These are phyloP conservation scores for Oncopodura yosiiana DNA, from an alignment of 1,140 invertebrate species.

Conservation along the genomic window DNA sequence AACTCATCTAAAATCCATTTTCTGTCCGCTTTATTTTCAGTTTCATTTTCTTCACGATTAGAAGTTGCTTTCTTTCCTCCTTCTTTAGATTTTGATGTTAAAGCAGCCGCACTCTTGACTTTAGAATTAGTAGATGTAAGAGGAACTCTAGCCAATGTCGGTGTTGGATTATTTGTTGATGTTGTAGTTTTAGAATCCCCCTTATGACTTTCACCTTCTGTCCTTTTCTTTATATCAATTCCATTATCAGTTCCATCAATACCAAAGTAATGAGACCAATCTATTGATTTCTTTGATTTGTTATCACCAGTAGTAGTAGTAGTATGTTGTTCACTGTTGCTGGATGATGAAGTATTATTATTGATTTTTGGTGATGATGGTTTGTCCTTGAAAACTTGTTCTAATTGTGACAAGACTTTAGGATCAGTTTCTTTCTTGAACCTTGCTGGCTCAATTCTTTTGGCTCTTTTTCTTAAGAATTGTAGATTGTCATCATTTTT, in stretches of 20 bases:
- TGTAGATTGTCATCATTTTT: too few relatives aligned
- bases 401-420: constrained; percentile 4
- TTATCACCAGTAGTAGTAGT: background rate
- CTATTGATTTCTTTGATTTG: constrained; percentile 64
- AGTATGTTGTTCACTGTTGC: background rate
- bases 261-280: constrained; percentile 76
- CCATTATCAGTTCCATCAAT: constrained; percentile 70
- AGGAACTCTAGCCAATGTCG: background rate
- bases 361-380: background rate
- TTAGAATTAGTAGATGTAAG: background rate
- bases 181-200: background rate
- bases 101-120: background rate
- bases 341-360: background rate
- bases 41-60: constrained; percentile 34
- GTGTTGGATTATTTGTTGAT: background rate
- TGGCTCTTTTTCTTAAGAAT: too few relatives aligned
- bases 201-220: background rate
- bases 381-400: constrained; percentile 12
- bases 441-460: background rate
- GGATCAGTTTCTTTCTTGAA: constrained; percentile 27
- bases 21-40: constrained; percentile 39
- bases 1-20: constrained; percentile 49
- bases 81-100: constrained; percentile 35
- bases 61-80: constrained; percentile 8
- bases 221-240: constrained; percentile 50